Conservation (phyloP, 2,113 vertebrate species). For the Lampris incognitus region DNA sequence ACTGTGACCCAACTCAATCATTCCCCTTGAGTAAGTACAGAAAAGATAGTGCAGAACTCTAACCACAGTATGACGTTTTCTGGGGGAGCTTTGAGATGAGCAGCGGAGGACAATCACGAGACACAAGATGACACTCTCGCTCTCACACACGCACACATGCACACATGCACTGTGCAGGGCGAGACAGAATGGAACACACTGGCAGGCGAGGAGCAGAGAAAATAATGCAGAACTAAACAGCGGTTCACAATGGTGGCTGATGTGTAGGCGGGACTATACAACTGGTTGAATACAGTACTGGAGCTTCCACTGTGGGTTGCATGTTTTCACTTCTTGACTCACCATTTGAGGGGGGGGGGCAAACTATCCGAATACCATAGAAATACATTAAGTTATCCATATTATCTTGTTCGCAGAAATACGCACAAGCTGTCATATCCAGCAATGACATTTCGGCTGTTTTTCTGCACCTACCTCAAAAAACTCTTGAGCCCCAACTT, state of each 20-base stretch:
- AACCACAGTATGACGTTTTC: background rate
- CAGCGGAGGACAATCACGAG: background rate
- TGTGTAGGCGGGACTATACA: conserved; percentile 49
- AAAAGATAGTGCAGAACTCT: conserved; percentile 14
- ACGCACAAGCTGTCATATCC: conserved; percentile 22
- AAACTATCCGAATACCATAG: conserved; percentile 36
- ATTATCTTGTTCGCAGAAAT: background rate
- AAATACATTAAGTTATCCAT: conserved; percentile 6
- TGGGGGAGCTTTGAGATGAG: background rate
- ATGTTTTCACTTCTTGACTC: conserved; percentile 56
- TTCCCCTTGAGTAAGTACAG: conserved; percentile 16
- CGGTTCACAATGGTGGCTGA: conserved; percentile 12
- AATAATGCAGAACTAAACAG: background rate
- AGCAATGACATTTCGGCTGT: conserved; percentile 19
- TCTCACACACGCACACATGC: background rate
- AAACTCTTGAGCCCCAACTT: background rate
- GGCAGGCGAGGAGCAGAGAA: conserved; percentile 15
- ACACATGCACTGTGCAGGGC: background rate
- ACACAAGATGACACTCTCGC: background rate
- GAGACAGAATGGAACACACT: conserved; percentile 28
- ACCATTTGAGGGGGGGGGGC: conserved; percentile 10
- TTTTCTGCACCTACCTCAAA: background rate
- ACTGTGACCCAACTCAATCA: conserved; percentile 42
- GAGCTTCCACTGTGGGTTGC: conserved; percentile 72
- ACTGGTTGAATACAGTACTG: conserved; percentile 38